Evolutionary conservation across 2,113 vertebrate species (phyloP).

Genomic region (Cyanoliseus patagonus): DNA sequence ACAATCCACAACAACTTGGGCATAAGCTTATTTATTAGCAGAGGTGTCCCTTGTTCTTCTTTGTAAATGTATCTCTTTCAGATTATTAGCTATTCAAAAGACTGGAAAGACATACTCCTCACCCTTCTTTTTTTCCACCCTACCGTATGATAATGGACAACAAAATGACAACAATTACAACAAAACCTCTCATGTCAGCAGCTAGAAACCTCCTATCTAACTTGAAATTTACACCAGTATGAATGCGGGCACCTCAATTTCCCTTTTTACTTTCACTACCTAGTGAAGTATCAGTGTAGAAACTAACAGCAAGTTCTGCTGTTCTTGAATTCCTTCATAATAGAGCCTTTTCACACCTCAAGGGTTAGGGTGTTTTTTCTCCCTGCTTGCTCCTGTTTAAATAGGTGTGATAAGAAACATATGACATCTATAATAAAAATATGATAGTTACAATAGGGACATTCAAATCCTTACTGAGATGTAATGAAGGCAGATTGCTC

Average conservation of each 20-base stretch:
- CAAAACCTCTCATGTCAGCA: background rate
- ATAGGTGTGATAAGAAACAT: background rate
- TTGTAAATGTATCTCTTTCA: background rate
- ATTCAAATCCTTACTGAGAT: background rate
- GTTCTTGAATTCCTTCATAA: background rate
- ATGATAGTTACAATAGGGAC: background rate
- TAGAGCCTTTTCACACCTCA: background rate
- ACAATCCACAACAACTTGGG: background rate
- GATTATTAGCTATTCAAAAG: background rate
- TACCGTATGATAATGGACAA: background rate
- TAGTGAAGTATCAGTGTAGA: background rate
- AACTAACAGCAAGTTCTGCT: background rate
- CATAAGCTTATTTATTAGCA: background rate
- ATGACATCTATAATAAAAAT: background rate
- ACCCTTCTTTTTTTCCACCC: accelerated
- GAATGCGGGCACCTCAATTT: background rate
- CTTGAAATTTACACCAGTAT: background rate
- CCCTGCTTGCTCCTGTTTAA: background rate
- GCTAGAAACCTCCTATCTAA: background rate
- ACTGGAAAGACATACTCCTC: background rate
- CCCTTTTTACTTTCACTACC: background rate
- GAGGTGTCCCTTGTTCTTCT: background rate
- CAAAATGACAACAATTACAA: background rate
- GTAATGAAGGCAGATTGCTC: background rate
- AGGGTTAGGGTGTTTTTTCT: background rate